Conservation (phyloP, 2,888 invertebrate species). For the Lottia gigantea region DNA sequence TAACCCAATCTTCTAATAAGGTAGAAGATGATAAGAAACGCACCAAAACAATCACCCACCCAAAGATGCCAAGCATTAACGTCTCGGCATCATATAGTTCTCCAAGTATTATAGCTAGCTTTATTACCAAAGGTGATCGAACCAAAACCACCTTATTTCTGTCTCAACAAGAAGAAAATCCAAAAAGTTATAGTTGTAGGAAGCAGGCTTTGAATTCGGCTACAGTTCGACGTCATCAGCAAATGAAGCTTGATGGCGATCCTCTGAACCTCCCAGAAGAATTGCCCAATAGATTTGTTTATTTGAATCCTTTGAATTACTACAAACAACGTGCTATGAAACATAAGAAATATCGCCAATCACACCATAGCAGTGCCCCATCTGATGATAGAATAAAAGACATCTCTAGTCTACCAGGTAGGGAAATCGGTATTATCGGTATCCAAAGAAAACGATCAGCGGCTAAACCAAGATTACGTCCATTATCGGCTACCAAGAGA, state of each 20-base stretch:
- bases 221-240: conserved; percentile 1
- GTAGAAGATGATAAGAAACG: neutral
- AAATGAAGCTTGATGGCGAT: neutral
- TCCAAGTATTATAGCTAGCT: conserved; percentile 50
- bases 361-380: neutral
- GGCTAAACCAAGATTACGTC: neutral
- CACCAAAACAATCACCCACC: conserved; percentile 8
- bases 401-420: neutral
- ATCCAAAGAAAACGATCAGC: neutral
- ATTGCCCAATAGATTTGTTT: neutral
- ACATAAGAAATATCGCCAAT: neutral
- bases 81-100: conserved; percentile 19
- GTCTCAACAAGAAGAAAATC: conserved; percentile 36
- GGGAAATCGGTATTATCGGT: neutral
- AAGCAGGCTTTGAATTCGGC: conserved; percentile 2
- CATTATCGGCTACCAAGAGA: neutral
- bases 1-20: conserved; percentile 14
- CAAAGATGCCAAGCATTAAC: conserved; percentile 14
- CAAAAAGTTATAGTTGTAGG: conserved; percentile 21
- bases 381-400: neutral
- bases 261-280: neutral
- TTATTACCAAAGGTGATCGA: conserved; percentile 50
- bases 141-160: conserved; percentile 47
- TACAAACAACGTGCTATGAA: neutral
- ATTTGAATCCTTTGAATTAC: neutral